phyloP scores from a whole-genome alignment of 2,797 vertebrate genomes.

The Neosilurus mollespiculum region DNA sequence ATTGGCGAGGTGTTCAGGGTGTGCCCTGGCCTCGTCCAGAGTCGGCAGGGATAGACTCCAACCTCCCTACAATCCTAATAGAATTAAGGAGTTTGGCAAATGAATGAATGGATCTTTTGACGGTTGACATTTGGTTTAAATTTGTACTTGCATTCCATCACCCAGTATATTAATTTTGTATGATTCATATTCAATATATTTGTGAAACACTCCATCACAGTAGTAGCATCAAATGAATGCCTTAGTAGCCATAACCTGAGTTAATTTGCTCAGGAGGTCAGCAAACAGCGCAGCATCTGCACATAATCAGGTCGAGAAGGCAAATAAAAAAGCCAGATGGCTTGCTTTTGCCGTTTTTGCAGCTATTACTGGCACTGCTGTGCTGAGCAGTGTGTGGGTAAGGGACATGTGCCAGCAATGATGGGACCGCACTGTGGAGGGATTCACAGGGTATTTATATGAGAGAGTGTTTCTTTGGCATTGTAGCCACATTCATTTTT shows the following conservation, averaged over 20 bases:
- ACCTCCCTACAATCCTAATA: too few species aligned
- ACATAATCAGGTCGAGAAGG: background rate
- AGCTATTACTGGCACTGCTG: conserved; percentile 17
- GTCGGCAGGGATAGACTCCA: too few species aligned
- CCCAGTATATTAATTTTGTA: background rate
- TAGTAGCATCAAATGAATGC: background rate
- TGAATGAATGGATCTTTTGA: background rate
- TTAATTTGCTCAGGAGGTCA: background rate
- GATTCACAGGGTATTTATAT: conserved; percentile 24
- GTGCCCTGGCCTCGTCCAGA: too few species aligned
- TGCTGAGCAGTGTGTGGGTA: conserved; percentile 10
- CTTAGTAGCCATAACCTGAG: background rate
- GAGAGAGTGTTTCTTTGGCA: conserved; percentile 19
- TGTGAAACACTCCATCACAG: background rate
- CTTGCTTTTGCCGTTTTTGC: conserved; percentile 23
- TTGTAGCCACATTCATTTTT: background rate
- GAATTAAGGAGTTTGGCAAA: too few species aligned
- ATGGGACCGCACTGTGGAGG: conserved; percentile 1
- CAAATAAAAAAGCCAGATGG: conserved; percentile 12
- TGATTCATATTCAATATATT: background rate
- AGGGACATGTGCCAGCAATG: conserved; percentile 1
- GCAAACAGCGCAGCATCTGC: conserved; percentile 1
- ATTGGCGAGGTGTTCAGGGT: too few species aligned
- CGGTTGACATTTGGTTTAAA: background rate
- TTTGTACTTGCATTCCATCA: background rate